Conservation (phyloP, 2,797 vertebrate genomes). For the Macrochelys suwanniensis region DNA sequence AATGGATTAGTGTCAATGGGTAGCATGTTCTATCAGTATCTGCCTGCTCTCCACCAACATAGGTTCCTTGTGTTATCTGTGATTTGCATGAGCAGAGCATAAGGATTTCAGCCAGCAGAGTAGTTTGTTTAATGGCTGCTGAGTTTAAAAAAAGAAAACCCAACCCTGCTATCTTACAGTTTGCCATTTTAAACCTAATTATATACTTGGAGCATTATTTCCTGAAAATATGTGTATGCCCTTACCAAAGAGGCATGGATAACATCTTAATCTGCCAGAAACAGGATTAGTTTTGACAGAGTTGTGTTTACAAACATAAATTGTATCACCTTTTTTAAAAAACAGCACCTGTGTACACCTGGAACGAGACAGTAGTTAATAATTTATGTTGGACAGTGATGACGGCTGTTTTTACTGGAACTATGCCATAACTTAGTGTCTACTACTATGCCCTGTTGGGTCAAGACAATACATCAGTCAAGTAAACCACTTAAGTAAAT, state of each 20-base stretch:
- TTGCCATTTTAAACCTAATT: conserved; percentile 77
- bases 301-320: conserved; percentile 86
- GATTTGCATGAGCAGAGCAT: fast-evolving
- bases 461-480: conserved; percentile 79
- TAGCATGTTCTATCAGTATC: fast-evolving
- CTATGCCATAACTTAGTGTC: conserved; percentile 80
- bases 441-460: conserved; percentile 83
- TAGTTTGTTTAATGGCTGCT: not conserved
- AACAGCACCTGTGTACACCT: conserved; percentile 85
- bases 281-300: conserved; percentile 83
- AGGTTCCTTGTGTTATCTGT: not conserved
- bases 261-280: conserved; percentile 86
- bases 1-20: fast-evolving
- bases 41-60: not conserved
- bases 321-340: conserved; percentile 72
- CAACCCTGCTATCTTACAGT: not conserved
- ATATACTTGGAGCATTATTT: conserved; percentile 83
- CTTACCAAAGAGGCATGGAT: conserved; percentile 77
- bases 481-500: conserved; percentile 72
- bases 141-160: not conserved
- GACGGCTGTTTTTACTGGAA: conserved; percentile 83
- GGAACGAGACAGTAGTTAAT: conserved; percentile 76
- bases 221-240: conserved; percentile 80
- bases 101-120: not conserved
- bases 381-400: conserved; percentile 77